Conservation (phyloP, 2,113 vertebrate species). For the Myocastor coypus region DNA sequence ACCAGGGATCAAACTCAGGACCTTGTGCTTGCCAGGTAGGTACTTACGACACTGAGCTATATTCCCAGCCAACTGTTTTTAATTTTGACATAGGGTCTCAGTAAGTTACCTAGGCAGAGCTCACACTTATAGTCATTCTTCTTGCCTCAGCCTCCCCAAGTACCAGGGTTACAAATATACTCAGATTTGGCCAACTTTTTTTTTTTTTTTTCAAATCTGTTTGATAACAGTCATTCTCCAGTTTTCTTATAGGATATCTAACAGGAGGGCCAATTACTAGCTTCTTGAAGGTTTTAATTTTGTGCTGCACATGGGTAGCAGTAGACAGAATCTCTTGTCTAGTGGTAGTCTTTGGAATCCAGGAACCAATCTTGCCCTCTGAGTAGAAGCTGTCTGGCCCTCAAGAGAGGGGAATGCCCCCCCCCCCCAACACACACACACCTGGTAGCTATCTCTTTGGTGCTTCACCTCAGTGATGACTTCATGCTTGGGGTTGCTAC, state of each 20-base stretch:
- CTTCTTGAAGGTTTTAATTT: background rate
- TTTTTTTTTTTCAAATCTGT: slow-evolving; percentile 39
- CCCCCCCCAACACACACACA: background rate
- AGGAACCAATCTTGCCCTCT: slow-evolving; percentile 45
- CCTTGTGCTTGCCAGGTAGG: too few species aligned
- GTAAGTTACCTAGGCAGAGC: background rate
- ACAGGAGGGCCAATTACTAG: background rate
- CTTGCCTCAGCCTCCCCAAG: background rate
- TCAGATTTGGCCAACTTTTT: background rate
- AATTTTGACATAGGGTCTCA: background rate
- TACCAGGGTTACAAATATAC: background rate
- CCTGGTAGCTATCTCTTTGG: slow-evolving; percentile 42
- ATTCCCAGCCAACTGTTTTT: background rate
- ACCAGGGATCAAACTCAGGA: too few species aligned
- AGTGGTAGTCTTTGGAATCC: background rate
- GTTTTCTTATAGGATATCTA: background rate
- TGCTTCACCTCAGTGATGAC: background rate
- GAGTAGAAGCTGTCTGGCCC: slow-evolving; percentile 56
- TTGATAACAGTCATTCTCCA: background rate
- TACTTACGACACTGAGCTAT: too few species aligned
- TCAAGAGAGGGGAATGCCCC: background rate
- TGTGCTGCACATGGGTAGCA: background rate
- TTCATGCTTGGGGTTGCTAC: slow-evolving; percentile 15
- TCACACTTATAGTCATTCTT: background rate
- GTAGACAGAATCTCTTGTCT: background rate